Evolutionary conservation across 2,113 vertebrate species (phyloP).

Genomic region (Chlamydotis undulata): DNA sequence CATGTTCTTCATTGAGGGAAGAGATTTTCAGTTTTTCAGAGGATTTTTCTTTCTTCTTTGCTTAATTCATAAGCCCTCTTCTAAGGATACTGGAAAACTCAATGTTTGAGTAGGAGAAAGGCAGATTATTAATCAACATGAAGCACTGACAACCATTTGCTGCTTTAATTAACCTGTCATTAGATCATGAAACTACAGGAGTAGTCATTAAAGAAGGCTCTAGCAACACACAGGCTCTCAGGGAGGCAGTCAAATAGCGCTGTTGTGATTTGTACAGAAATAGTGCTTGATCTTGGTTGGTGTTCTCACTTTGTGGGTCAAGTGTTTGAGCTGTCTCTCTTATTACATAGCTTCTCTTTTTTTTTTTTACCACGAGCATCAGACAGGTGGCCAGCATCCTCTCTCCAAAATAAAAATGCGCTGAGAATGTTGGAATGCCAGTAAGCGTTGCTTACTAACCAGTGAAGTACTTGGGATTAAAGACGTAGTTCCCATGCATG

Average conservation of each 20-base stretch:
- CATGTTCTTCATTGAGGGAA: not conserved
- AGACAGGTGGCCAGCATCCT: conserved; percentile 64
- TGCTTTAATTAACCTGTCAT: not conserved
- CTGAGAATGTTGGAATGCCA: not conserved
- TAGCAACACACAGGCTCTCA: not conserved
- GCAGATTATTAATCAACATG: not conserved
- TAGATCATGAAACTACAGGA: not conserved
- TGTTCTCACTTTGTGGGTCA: conserved; percentile 8
- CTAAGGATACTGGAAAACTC: not conserved
- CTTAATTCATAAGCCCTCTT: not conserved
- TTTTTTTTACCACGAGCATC: not conserved
- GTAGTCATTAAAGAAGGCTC: not conserved
- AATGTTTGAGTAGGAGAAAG: not conserved
- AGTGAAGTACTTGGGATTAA: not conserved
- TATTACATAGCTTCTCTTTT: not conserved
- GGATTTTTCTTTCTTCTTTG: not conserved
- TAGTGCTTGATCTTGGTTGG: not conserved
- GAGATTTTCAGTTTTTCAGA: not conserved
- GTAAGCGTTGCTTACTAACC: conserved; percentile 21
- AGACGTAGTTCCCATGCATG: not conserved
- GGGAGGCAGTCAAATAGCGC: not conserved
- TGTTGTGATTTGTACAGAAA: not conserved
- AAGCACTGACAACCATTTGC: not conserved
- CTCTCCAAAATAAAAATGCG: not conserved
- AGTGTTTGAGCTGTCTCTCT: not conserved